These are phyloP conservation scores for Pissodes strobi DNA, from an alignment of 1,140 invertebrate genomes.

Conservation along the genomic window DNA sequence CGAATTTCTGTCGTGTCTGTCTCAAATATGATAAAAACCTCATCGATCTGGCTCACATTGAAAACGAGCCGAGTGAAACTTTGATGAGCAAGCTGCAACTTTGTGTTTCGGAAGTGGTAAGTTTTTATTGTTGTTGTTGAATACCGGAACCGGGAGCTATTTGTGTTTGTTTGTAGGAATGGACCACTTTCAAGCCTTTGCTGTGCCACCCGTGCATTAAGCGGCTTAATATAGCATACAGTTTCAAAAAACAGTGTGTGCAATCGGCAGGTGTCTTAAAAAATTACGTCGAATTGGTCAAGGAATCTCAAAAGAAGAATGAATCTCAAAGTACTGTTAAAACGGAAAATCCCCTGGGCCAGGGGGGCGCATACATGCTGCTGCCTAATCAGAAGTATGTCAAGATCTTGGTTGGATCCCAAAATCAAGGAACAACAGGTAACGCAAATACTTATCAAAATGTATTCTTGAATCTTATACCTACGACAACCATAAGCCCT, in stretches of 20 bases:
- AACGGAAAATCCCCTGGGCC: constrained; percentile 6
- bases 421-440: constrained; percentile 38
- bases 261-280: constrained; percentile 46
- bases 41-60: constrained; percentile 47
- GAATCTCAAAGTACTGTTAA: constrained; percentile 42
- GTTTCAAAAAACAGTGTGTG: constrained; percentile 50
- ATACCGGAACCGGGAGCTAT: neutral
- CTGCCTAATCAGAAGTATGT: constrained; percentile 49
- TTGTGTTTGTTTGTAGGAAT: constrained; percentile 43
- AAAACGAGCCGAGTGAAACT: constrained; percentile 47
- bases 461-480: constrained; percentile 50
- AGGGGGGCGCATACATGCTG: constrained; percentile 41
- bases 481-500: constrained; percentile 36
- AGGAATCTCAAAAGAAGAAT: constrained; percentile 44
- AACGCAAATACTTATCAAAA: constrained; percentile 46
- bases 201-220: constrained; percentile 51
- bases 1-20: constrained; percentile 52
- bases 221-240: constrained; percentile 47
- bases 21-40: constrained; percentile 51
- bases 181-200: constrained; percentile 50
- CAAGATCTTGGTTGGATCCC: constrained; percentile 45
- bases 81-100: constrained; percentile 49
- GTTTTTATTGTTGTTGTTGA: constrained; percentile 43
- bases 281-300: constrained; percentile 47
- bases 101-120: constrained; percentile 53